Evolutionary conservation across 2,113 vertebrate species (phyloP).

Genomic region (Cygnus buccinator): DNA sequence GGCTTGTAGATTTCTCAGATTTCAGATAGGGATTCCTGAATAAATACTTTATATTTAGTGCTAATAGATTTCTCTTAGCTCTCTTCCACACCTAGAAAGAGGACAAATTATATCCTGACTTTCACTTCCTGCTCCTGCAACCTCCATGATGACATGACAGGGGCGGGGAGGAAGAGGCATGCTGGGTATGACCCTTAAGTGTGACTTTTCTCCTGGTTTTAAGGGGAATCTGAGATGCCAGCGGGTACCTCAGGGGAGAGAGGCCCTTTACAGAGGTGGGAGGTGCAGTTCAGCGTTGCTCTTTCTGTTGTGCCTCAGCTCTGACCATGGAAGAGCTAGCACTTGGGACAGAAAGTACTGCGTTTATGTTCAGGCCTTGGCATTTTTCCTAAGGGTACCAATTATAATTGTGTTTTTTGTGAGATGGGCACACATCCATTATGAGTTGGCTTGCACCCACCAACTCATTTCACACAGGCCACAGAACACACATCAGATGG

Average conservation of each 20-base stretch:
- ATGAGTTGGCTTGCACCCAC: constrained; percentile 59
- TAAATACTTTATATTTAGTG: background rate
- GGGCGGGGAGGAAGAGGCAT: accelerated
- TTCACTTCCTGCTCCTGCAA: background rate
- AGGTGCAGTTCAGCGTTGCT: constrained; percentile 35
- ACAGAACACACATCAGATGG: constrained; percentile 51
- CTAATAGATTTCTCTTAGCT: background rate
- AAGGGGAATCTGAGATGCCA: background rate
- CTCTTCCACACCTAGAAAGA: background rate
- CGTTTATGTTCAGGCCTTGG: constrained; percentile 53
- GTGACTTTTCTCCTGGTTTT: background rate
- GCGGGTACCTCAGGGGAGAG: background rate
- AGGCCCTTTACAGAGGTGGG: background rate
- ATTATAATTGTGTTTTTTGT: constrained; percentile 52
- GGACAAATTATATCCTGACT: background rate
- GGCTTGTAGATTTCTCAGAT: background rate
- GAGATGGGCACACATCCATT: constrained; percentile 51
- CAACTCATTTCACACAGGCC: constrained; percentile 53
- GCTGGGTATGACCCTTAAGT: background rate
- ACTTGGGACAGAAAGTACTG: constrained; percentile 46
- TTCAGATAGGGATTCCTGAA: background rate
- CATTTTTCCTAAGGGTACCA: constrained; percentile 45
- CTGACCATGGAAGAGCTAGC: background rate
- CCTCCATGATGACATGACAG: background rate
- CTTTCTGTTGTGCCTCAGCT: constrained; percentile 11